phyloP scores from a whole-genome alignment of 2,888 invertebrate genomes.

The Eilema caniola region DNA sequence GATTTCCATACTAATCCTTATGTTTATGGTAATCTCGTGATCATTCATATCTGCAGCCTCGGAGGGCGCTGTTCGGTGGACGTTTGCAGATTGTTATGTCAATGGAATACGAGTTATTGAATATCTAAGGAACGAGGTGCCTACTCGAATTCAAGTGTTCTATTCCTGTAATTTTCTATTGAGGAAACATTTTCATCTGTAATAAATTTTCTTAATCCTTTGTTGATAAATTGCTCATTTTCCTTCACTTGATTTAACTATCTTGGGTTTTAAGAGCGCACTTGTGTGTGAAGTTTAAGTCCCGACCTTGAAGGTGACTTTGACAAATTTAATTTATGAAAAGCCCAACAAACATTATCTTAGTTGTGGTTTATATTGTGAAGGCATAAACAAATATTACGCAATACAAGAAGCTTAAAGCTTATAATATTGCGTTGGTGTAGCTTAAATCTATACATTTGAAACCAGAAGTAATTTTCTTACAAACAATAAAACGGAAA shows the following conservation, averaged over 20 bases:
- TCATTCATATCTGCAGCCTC: constrained; percentile 17
- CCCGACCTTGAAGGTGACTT: neutral
- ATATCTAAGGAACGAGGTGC: neutral
- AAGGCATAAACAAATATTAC: neutral
- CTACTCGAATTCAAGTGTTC: constrained; percentile 12
- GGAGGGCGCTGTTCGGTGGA: constrained; percentile 7
- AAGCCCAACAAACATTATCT: neutral
- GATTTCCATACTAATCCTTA: constrained; percentile 19
- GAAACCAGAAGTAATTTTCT: neutral
- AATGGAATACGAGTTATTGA: constrained; percentile 23
- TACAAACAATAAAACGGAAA: constrained; percentile 19
- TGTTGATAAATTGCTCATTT: too few relatives aligned
- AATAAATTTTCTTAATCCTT: too few relatives aligned
- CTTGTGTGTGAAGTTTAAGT: neutral
- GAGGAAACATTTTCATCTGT: too few relatives aligned
- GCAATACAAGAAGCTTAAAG: neutral
- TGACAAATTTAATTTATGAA: neutral
- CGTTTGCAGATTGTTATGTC: constrained; percentile 25
- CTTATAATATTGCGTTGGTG: constrained; percentile 15
- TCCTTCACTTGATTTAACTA: neutral
- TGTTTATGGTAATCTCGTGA: constrained; percentile 26
- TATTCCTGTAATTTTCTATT: constrained; percentile 22
- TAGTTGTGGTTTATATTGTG: neutral
- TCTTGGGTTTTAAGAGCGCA: neutral
- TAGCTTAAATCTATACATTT: constrained; percentile 5